Conservation (phyloP, 2,888 invertebrate genomes). For the Lomographa bimaculata region DNA sequence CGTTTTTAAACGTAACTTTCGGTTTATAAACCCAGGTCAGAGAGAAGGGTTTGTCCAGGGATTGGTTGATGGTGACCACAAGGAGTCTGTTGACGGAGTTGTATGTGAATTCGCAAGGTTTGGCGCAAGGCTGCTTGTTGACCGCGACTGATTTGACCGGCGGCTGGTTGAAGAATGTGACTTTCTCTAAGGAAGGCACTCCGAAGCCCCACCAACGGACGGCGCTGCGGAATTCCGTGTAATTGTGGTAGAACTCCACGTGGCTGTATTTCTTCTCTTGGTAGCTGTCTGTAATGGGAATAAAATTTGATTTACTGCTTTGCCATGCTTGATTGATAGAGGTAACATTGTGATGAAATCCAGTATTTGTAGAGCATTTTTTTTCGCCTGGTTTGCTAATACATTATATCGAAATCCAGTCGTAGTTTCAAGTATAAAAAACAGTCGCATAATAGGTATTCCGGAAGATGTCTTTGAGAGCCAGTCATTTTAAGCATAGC, state of each 20-base stretch:
- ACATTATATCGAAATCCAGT: too few relatives aligned
- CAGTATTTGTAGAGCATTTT: too few relatives aligned
- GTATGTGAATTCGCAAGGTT: conserved; percentile 55
- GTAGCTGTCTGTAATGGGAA: conserved; percentile 76
- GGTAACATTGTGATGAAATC: too few relatives aligned
- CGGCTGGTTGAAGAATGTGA: conserved; percentile 54
- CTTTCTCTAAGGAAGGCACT: conserved; percentile 60
- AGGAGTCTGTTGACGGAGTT: conserved; percentile 46
- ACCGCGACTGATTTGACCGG: conserved; percentile 51
- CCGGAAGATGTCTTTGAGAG: too few relatives aligned
- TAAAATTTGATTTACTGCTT: neutral
- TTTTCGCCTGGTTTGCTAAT: too few relatives aligned
- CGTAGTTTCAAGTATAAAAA: too few relatives aligned
- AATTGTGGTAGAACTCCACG: conserved; percentile 68
- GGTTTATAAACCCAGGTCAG: conserved; percentile 58
- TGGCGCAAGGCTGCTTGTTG: conserved; percentile 50
- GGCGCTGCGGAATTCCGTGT: conserved; percentile 51
- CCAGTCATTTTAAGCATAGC: too few relatives aligned
- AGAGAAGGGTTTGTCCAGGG: conserved; percentile 61
- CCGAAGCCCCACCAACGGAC: conserved; percentile 77
- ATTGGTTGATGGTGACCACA: conserved; percentile 53
- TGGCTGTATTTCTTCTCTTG: conserved; percentile 84
- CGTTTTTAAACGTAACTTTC: conserved; percentile 29
- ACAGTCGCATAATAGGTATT: too few relatives aligned
- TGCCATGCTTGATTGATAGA: too few relatives aligned